Percentiles rank a stretch among this genome's conserved stretches.
Evolutionary conservation across 2,113 vertebrate genomes (phyloP).

Genomic region (Gnathonemus echidnorhynchus): DNA sequence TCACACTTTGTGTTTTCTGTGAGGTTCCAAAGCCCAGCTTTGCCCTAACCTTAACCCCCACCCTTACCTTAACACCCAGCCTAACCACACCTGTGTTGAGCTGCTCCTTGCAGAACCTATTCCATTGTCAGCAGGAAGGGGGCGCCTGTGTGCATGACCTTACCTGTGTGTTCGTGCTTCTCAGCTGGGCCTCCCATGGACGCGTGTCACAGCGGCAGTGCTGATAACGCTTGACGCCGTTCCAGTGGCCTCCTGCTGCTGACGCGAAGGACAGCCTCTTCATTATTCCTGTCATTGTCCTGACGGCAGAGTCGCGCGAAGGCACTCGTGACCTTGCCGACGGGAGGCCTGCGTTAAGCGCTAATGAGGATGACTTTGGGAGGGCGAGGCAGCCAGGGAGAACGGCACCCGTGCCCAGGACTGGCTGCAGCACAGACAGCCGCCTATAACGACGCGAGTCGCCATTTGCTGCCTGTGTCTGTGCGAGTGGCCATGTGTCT

Average conservation of each 20-base stretch:
- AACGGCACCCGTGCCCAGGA: not conserved
- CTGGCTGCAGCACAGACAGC: not conserved
- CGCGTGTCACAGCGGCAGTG: constrained; percentile 19
- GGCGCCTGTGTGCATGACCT: not conserved
- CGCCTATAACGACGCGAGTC: not conserved
- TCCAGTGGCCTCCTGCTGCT: constrained; percentile 10
- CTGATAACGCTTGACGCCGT: constrained; percentile 15
- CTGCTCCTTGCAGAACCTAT: not conserved
- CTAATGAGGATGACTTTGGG: constrained; percentile 36
- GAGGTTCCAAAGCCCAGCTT: not conserved
- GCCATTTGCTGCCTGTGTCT: not conserved
- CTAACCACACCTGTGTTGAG: not conserved
- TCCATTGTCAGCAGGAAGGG: not conserved
- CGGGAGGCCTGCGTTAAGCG: constrained; percentile 34
- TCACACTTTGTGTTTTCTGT: not conserved
- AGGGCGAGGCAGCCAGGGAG: constrained; percentile 20
- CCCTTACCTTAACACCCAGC: not conserved
- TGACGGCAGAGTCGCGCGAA: constrained; percentile 20
- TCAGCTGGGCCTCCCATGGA: not conserved
- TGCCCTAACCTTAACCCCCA: not conserved
- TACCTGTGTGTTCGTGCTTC: not conserved
- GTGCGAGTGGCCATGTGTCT: not conserved
- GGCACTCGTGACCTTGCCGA: constrained; percentile 34
- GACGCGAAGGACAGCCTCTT: constrained; percentile 31
- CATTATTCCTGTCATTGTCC: constrained; percentile 39